A percentile compares a stretch with the other conserved stretches of the same genome.
phyloP scores from a whole-genome alignment of 2,113 vertebrate genomes.

The Solea solea region DNA sequence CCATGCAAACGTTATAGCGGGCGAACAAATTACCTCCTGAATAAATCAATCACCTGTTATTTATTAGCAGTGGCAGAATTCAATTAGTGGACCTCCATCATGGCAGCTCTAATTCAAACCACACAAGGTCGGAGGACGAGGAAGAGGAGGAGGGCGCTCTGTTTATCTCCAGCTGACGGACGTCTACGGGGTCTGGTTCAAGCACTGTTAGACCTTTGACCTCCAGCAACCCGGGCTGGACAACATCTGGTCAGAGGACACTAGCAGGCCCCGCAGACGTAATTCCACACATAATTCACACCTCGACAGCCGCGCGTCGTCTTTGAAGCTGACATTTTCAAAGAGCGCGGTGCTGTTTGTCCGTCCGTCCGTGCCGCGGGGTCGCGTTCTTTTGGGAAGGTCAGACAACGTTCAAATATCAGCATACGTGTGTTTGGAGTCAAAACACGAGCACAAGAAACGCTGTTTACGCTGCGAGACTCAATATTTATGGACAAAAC shows the following conservation, averaged over 20 bases:
- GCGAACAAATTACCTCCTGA: constrained; percentile 44
- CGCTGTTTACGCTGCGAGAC: no score
- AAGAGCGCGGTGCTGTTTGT: constrained; percentile 37
- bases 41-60: constrained; percentile 58
- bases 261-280: background rate
- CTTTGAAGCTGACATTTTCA: constrained; percentile 64
- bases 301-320: constrained; percentile 13
- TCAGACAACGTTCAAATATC: background rate
- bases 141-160: background rate
- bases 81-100: constrained; percentile 64
- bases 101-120: constrained; percentile 54
- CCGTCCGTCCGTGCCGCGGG: background rate
- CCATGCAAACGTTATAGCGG: constrained; percentile 6
- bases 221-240: constrained; percentile 1
- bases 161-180: constrained; percentile 62
- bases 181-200: constrained; percentile 33
- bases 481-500: no score
- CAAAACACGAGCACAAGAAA: background rate
- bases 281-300: constrained; percentile 53
- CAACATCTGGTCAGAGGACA: constrained; percentile 63
- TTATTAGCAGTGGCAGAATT: constrained; percentile 54
- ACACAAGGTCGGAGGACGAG: constrained; percentile 41
- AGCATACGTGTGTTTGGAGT: background rate
- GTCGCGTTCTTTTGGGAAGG: background rate
- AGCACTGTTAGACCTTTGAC: constrained; percentile 42